Evolutionary conservation across 2,888 invertebrate genomes (phyloP), one percentile per base, ranked within the genome.

Genomic region (Callyntrura sp.): DNA sequence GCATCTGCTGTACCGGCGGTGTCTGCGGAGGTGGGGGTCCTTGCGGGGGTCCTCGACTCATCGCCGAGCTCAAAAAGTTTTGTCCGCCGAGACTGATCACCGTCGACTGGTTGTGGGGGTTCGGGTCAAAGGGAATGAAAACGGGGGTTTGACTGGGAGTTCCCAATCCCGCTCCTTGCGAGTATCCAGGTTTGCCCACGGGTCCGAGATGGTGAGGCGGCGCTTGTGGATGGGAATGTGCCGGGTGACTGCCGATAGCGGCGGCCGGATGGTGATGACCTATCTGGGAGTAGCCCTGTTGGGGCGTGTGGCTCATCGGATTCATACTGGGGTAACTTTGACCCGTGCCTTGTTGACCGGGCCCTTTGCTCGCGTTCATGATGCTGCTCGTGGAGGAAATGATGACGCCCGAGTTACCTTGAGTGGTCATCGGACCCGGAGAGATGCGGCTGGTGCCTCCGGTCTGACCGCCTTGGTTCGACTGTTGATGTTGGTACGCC

Each of bases 1-100:
- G 92, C 20, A 92, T 70, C 0, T 85, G 85, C 85, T 92, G 92
- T 1, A 93, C 93, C 8, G 92, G 92, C 17, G 92, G 92, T 17
- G 92, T 92, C 0, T 91, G 92, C n/a, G 93, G 90, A 20, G 93
- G 93, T 28, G 92, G 91, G 55, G 92, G 91, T 43, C 92, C 92
- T n/a, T 90, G 90, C 6, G 88, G 87, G 43, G 92, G 92, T 35
- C 92, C 92, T 85, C 91, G 88, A 62, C 92, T 85, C 23, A 93
- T 90, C 48, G 90, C 92, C 48, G 91, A 86, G 8, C 92, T 89
- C 12, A 92, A 65, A 60, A 91, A 93, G 82, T 90, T 93, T 60
- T 91, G 91, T 45, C 91, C 81, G 43, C 90, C 85, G n/a, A 92
- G 65, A 45, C 90, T 92, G 25, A 92, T 89, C 57, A 92, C 91